Conservation (phyloP, 2,113 vertebrate genomes). For the Melanerpes formicivorus region DNA sequence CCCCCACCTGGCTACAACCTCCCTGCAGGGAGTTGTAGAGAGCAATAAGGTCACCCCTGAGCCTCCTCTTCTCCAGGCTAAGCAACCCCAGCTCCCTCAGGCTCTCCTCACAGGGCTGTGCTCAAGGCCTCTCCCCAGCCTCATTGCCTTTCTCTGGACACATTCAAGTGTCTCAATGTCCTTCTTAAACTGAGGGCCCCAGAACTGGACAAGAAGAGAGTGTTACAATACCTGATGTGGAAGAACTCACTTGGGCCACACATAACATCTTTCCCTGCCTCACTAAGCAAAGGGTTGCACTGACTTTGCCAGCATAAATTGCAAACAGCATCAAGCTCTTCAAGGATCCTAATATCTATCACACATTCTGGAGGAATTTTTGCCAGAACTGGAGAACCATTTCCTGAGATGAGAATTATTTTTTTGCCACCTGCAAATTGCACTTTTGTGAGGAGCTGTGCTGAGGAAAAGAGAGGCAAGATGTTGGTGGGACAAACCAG, state of each 20-base stretch:
- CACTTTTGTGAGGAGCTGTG: background rate
- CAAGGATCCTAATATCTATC: background rate
- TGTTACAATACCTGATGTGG: background rate
- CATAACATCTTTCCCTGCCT: background rate
- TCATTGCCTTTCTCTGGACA: no score
- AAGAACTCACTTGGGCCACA: background rate
- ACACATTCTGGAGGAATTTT: conserved; percentile 2
- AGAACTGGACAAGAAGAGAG: background rate
- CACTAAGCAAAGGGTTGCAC: background rate
- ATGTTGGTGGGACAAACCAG: background rate
- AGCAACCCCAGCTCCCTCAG: no score
- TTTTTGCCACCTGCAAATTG: conserved; percentile 33
- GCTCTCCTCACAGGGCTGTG: no score
- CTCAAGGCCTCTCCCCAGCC: no score
- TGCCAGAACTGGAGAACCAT: background rate
- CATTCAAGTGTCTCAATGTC: no score
- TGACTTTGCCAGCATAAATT: background rate
- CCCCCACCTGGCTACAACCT: no score
- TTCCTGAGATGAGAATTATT: conserved; percentile 46
- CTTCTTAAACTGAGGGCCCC: no score
- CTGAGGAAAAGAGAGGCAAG: background rate
- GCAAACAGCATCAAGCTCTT: background rate
- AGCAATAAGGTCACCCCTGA: no score
- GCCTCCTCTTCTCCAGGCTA: no score
- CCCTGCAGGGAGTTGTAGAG: no score